phyloP scores from a whole-genome alignment of 1,140 invertebrate species.

The Drosophila auraria region DNA sequence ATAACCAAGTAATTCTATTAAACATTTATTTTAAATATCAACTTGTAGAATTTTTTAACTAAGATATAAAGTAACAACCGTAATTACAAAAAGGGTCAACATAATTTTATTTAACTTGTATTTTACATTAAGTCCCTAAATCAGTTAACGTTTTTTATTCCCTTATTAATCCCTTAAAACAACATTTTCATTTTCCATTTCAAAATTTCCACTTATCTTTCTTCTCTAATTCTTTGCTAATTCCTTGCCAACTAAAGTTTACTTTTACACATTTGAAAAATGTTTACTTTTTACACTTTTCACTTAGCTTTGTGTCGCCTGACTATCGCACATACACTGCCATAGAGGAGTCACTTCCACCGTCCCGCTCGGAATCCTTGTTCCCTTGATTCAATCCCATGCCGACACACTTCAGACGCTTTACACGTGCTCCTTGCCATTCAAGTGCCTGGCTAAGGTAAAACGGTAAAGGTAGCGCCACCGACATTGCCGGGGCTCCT shows the following conservation, averaged over 20 bases:
- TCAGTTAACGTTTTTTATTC: not conserved
- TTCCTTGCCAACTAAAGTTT: constrained; percentile 31
- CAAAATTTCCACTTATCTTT: constrained; percentile 15
- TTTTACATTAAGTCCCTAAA: not conserved
- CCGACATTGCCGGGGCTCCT: constrained; percentile 56
- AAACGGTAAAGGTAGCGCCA: constrained; percentile 38
- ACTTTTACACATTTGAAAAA: constrained; percentile 24
- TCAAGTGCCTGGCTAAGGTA: constrained; percentile 56
- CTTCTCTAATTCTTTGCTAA: constrained; percentile 17
- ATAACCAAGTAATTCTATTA: too few species aligned
- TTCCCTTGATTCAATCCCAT: constrained; percentile 71
- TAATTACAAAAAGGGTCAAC: too few species aligned
- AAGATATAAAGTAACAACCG: not conserved
- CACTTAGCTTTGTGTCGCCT: constrained; percentile 52
- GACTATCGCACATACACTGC: constrained; percentile 37
- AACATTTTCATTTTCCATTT: constrained; percentile 14
- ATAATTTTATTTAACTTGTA: not conserved
- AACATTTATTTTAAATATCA: too few species aligned
- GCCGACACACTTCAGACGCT: constrained; percentile 78
- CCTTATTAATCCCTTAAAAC: constrained; percentile 2
- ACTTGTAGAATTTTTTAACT: too few species aligned
- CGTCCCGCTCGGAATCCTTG: constrained; percentile 13
- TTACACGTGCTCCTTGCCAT: constrained; percentile 78
- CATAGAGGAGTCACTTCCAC: constrained; percentile 6
- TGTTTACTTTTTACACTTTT: constrained; percentile 51